A percentile compares a stretch with the other conserved stretches of the same genome.
Conservation (phyloP, 1,140 invertebrate species). For the Macrocentrus cingulum region DNA sequence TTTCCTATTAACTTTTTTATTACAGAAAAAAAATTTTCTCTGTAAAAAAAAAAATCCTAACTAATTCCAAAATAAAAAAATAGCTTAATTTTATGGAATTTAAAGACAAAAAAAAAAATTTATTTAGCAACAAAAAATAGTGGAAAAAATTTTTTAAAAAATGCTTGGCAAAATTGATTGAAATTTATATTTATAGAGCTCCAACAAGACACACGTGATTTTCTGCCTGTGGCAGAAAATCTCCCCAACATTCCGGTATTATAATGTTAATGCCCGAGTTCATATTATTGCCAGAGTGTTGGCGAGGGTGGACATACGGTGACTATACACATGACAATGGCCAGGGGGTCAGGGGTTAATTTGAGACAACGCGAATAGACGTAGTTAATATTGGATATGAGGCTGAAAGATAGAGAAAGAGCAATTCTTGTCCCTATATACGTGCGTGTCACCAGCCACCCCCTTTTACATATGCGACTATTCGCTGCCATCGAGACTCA, state of each 20-base stretch:
- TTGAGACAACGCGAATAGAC: slow-evolving; percentile 54
- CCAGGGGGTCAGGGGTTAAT: slow-evolving; percentile 52
- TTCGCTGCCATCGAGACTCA: slow-evolving; percentile 25
- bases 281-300: slow-evolving; percentile 39
- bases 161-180: no score
- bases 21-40: no score
- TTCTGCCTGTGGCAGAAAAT: no score
- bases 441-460: slow-evolving; percentile 35
- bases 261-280: slow-evolving; percentile 47
- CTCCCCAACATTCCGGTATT: slow-evolving; percentile 34
- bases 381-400: slow-evolving; percentile 56
- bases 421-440: neutral
- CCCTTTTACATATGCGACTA: slow-evolving; percentile 23
- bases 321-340: slow-evolving; percentile 47
- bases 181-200: no score
- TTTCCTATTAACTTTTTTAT: no score
- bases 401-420: slow-evolving; percentile 21
- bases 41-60: no score
- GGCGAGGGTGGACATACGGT: slow-evolving; percentile 36
- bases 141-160: no score
- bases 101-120: no score
- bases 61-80: no score
- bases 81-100: no score
- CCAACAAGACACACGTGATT: no score
- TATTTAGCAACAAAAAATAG: no score